Evolutionary conservation across 1,140 invertebrate genomes (phyloP).

Genomic region (Drosophila ironensis): DNA sequence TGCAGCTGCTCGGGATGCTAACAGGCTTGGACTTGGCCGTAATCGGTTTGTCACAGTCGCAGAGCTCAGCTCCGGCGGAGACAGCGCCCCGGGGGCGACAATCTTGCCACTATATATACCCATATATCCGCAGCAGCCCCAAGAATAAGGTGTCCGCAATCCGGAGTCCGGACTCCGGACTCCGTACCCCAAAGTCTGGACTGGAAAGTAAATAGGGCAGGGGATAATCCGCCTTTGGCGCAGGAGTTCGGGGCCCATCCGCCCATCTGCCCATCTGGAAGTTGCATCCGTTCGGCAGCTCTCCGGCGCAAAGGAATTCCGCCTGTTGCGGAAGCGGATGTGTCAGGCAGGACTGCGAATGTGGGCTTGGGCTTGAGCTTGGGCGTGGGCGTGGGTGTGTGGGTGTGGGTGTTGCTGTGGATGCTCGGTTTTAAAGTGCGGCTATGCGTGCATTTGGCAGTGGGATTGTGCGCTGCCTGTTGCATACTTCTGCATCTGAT

Average conservation of each 20-base stretch:
- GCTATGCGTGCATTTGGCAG: background rate
- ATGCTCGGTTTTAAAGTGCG: too few species aligned
- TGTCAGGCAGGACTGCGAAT: conserved; percentile 30
- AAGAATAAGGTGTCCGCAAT: background rate
- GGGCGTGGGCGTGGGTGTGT: background rate
- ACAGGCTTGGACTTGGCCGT: conserved; percentile 21
- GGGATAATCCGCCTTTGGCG: too few species aligned
- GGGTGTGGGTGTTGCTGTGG: background rate
- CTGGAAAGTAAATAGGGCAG: background rate
- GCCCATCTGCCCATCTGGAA: too few species aligned
- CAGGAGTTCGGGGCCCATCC: too few species aligned
- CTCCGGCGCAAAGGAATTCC: conserved; percentile 16
- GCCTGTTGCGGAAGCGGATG: conserved; percentile 64
- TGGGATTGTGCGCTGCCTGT: conserved; percentile 51
- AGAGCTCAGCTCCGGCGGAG: conserved; percentile 16
- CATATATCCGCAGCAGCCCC: background rate
- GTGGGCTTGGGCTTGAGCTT: background rate
- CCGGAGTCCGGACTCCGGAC: too few species aligned
- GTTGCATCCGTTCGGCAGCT: too few species aligned
- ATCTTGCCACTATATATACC: background rate
- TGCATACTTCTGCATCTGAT: conserved; percentile 52
- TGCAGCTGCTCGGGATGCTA: conserved; percentile 7
- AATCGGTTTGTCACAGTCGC: conserved; percentile 40
- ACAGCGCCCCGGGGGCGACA: conserved; percentile 6
- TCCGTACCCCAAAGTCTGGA: too few species aligned